Percentiles rank a stretch among this genome's conserved stretches.
These are phyloP conservation scores for Amorpha juglandis DNA, from an alignment of 2,888 invertebrate genomes.

Conservation along the genomic window DNA sequence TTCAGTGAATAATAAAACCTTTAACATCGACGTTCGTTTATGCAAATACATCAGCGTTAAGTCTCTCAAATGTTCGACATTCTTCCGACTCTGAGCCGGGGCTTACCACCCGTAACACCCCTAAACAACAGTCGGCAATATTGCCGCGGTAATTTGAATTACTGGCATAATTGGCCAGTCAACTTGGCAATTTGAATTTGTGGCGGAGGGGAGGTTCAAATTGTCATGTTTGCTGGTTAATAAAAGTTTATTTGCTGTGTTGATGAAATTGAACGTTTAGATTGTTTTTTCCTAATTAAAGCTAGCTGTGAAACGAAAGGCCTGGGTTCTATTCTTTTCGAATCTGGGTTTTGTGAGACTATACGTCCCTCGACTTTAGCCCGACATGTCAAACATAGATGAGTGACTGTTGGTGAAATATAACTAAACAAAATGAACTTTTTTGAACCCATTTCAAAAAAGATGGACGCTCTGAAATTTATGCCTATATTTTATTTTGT, in stretches of 20 bases:
- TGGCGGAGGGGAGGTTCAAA: slow-evolving; percentile 29
- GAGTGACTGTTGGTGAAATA: no score
- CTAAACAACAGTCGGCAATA: slow-evolving; percentile 45
- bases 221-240: slow-evolving; percentile 16
- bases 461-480: no score
- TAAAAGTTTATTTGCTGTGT: slow-evolving; percentile 4
- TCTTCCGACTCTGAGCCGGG: slow-evolving; percentile 29
- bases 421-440: no score
- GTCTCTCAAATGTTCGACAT: slow-evolving; percentile 21
- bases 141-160: slow-evolving; percentile 56
- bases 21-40: slow-evolving; percentile 13
- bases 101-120: slow-evolving; percentile 46
- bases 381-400: no score
- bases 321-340: no score
- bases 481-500: no score
- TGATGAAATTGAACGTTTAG: not conserved
- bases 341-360: no score
- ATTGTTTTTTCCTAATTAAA: not conserved
- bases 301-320: no score
- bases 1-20: not conserved
- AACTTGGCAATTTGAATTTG: slow-evolving; percentile 42
- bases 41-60: slow-evolving; percentile 19
- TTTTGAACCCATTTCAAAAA: no score
- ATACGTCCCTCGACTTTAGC: no score
- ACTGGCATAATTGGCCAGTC: slow-evolving; percentile 47